Base-by-base conservation (phyloP, 2,113 vertebrate genomes). In the Pavo muticus region DNA sequence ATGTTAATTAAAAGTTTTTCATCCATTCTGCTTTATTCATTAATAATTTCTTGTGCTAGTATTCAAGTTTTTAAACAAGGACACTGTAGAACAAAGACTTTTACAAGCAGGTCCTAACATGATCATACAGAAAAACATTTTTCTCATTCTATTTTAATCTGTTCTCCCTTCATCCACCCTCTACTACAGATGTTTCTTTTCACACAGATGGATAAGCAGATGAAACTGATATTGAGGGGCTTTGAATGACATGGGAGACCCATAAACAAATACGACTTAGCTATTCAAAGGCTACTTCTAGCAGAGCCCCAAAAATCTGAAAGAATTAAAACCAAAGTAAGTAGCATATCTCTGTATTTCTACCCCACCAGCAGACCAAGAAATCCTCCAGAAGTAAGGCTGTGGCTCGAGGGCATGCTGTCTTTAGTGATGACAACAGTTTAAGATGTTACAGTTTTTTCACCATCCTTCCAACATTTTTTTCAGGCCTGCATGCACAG, bases 401-500 rank as follows among this genome's bases (percentile, higher is more conserved):
- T 81, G 42, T 56, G 54, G 44, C 63, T 91, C 21, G 50, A 0
- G 0, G 54, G n/a, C 68, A 42, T 10, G 24, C 69, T 64, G 56
- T 71, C 72, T 75, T 63, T 57, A 90, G 68, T 3, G 29, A 73
- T 50, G 65, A 74, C 47, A 96, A 47, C 79, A 91, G 42, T 50
- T 68, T 67, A 67, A 86, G 72, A 61, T 4, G 1, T 39, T 84
- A 39, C 56, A 1, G 2, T 56, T 57, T 86, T 86, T 83, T 60
- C 52, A 81, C 14, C 25, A 84, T 52, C 29, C 39, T 47, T 56
- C 68, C 72, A 63, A 54, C 56, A 16, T 20, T 80, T 74, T 65
- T 85, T 86, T 42, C 85, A 88, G 84, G 79, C 64, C 75, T 80
- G 48, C 64, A 80, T 80, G 82, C 87, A 95, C 63, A 92, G 74